phyloP scores from a whole-genome alignment of 2,888 invertebrate species.

The Trachelus stipa region DNA sequence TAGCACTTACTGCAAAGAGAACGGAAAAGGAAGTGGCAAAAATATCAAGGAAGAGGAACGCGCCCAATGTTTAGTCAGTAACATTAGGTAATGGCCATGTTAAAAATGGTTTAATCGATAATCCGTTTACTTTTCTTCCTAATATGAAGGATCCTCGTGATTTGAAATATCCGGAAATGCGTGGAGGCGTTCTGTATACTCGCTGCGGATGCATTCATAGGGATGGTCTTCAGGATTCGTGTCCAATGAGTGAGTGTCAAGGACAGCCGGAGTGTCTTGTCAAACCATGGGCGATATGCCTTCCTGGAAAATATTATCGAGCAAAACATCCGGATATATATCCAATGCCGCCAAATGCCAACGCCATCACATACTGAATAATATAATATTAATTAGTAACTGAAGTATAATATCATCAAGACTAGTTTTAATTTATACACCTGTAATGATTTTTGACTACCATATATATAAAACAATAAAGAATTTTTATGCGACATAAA shows the following conservation, averaged over 20 bases:
- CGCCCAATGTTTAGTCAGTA: slow-evolving; percentile 10
- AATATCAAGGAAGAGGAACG: slow-evolving; percentile 9
- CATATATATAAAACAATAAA: too few species aligned
- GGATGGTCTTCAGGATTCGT: slow-evolving; percentile 73
- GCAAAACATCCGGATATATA: slow-evolving; percentile 36
- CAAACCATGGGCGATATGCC: slow-evolving; percentile 70
- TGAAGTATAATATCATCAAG: too few species aligned
- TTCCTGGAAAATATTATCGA: slow-evolving; percentile 66
- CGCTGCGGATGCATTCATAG: slow-evolving; percentile 73
- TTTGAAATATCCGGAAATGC: slow-evolving; percentile 70
- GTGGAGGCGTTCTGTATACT: slow-evolving; percentile 70
- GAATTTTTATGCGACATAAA: too few species aligned
- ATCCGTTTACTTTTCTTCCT: neutral
- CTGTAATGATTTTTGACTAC: too few species aligned
- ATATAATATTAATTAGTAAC: neutral
- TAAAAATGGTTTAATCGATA: too few species aligned
- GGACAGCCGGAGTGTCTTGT: slow-evolving; percentile 70
- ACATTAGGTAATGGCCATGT: neutral
- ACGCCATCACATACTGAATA: slow-evolving; percentile 13
- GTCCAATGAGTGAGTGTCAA: slow-evolving; percentile 70
- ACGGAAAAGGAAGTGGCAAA: slow-evolving; percentile 1
- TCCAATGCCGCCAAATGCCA: slow-evolving; percentile 17
- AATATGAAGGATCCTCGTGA: slow-evolving; percentile 28
- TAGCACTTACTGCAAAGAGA: neutral
- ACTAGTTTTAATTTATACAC: too few species aligned